phyloP scores from a whole-genome alignment of 2,888 invertebrate species.

The Nomada lathburiana region DNA sequence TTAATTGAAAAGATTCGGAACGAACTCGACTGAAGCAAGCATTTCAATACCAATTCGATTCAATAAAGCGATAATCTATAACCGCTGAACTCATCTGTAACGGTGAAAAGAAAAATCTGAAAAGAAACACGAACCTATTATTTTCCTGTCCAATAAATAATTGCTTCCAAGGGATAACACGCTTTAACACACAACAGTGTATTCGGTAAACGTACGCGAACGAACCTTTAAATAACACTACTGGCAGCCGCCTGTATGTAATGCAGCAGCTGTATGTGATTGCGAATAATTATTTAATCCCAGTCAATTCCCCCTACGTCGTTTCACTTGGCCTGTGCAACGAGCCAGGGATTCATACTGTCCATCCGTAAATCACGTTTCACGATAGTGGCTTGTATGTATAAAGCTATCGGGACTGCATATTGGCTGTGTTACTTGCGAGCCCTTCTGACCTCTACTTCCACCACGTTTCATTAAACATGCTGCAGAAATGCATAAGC shows the following conservation, averaged over 20 bases:
- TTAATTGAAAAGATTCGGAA: too few relatives aligned
- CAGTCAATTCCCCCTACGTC: constrained; percentile 50
- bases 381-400: constrained; percentile 54
- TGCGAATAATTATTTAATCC: constrained; percentile 81
- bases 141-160: not conserved
- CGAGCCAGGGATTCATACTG: constrained; percentile 74
- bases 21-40: too few relatives aligned
- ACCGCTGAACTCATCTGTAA: not conserved
- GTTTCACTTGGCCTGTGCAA: constrained; percentile 56
- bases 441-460: constrained; percentile 32
- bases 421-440: constrained; percentile 33
- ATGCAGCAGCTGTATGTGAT: constrained; percentile 77
- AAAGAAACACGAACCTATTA: not conserved
- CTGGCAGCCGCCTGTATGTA: constrained; percentile 67
- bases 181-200: not conserved
- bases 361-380: constrained; percentile 75
- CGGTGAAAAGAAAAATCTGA: not conserved
- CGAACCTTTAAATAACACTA: constrained; percentile 50
- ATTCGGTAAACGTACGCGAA: constrained; percentile 37
- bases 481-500: not conserved
- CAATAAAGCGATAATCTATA: not conserved
- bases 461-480: constrained; percentile 31
- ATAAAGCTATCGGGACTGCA: constrained; percentile 45
- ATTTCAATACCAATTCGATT: not conserved
- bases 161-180: not conserved